Evolutionary conservation across 2,888 invertebrate species (phyloP), one percentile per base, ranked within the genome.

Genomic region (Drosophila macrospina): DNA sequence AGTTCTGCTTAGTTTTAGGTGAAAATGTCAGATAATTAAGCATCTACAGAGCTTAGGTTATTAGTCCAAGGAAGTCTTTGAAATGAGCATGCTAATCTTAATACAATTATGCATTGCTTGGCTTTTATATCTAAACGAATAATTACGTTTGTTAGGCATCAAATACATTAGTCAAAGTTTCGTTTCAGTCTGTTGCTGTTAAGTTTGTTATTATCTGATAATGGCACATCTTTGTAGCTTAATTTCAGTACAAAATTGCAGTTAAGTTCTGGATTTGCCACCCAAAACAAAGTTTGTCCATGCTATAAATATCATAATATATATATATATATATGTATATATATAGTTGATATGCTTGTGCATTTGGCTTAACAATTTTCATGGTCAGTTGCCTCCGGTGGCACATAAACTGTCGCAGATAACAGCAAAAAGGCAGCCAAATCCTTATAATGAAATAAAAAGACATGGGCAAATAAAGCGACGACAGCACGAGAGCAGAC

Each of bases 381-480:
- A 74, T 76, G 74, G 74, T 69, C 69, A 78, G 64, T 77, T 61
- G 69, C 69, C 78, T 69, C 52, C 69, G 69, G 78, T 86, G 80
- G 64, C 67, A 64, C 84, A 82, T 86, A 84, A 83, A 84, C 74
- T 86, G 86, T 67, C 69, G 54, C 71, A 84, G 85, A 86, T 86
- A 83, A 83, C 87, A 83, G 82, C 87, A 81, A 75, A 84, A 75
- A 83, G 87, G 87, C 87, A 81, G 85, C 60, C 69, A 84, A 83
- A 81, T 84, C 78, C 83, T 56, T 68, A 80, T 83, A 83, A 83
- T 83, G 85, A 83, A 83, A 83, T 83, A 83, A 83, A 83, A 83
- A 86, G 75, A 78, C 84, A 82, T 80, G 47, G 82, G 81, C 72
- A 80, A 82, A 82, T 84, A 82, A 83, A 72, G 64, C 55, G 84